Conservation (phyloP, 2,888 invertebrate species). For the Leptopilina drosophilae region DNA sequence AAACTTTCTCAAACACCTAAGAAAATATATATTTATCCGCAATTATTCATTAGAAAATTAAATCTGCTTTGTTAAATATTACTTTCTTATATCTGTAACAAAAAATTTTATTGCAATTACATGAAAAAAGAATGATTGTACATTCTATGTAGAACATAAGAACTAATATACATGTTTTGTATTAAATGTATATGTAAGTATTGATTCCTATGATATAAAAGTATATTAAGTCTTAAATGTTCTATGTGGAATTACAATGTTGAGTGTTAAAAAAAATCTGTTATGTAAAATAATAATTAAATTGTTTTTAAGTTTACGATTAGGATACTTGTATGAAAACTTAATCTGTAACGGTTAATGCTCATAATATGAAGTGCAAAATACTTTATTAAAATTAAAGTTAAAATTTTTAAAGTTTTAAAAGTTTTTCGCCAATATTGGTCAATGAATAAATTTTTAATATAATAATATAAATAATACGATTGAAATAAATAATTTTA, state of each 20-base stretch:
- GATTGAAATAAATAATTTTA: no score
- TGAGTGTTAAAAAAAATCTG: constrained; percentile 48
- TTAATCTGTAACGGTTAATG: constrained; percentile 49
- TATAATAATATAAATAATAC: no score
- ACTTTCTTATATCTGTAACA: background rate
- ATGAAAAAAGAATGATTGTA: background rate
- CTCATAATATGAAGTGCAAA: constrained; percentile 41
- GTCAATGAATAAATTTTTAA: no score
- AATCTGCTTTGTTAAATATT: background rate
- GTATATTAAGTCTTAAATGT: constrained; percentile 23
- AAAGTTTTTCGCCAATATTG: no score
- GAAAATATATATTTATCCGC: background rate
- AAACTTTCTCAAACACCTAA: background rate
- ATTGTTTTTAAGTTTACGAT: constrained; percentile 58
- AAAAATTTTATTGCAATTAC: background rate
- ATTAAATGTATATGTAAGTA: constrained; percentile 19
- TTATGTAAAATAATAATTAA: constrained; percentile 57
- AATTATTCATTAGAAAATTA: background rate
- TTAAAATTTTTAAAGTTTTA: no score
- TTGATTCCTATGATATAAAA: constrained; percentile 16
- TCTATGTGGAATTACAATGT: constrained; percentile 19
- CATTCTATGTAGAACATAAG: constrained; percentile 27
- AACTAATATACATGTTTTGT: constrained; percentile 23
- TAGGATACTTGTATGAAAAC: constrained; percentile 55
- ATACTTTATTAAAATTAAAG: constrained; percentile 1